A percentile compares a stretch with the other conserved stretches of the same genome.
Conservation (phyloP, 1,140 invertebrate genomes). For the Thrips palmi region DNA sequence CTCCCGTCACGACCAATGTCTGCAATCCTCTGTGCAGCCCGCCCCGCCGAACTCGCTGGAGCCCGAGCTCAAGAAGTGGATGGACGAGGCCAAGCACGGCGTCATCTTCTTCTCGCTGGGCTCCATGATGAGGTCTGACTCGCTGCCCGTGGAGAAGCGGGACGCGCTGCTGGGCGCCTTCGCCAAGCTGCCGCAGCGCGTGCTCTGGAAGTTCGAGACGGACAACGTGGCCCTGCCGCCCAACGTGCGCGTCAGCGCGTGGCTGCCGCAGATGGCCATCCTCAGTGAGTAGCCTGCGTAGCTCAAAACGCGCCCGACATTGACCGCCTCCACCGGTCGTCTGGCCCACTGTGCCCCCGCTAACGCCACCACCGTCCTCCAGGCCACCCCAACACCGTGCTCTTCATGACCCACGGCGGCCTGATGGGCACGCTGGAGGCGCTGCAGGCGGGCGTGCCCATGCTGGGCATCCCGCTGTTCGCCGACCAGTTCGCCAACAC, state of each 20-base stretch:
- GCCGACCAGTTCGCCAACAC: slow-evolving; percentile 21
- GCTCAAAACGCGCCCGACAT: no score
- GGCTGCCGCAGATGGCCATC: slow-evolving; percentile 40
- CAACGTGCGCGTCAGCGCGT: slow-evolving; percentile 36
- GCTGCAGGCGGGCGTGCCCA: slow-evolving; percentile 24
- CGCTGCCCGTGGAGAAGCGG: slow-evolving; percentile 32
- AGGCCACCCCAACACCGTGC: slow-evolving; percentile 22
- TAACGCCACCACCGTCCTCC: slow-evolving; percentile 6
- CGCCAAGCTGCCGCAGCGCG: slow-evolving; percentile 31
- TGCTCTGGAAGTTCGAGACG: slow-evolving; percentile 43
- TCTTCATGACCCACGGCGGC: slow-evolving; percentile 31
- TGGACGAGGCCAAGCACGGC: slow-evolving; percentile 35
- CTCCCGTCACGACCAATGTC: no score
- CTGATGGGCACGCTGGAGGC: slow-evolving; percentile 25
- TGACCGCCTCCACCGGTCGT: no score
- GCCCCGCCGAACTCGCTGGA: no score
- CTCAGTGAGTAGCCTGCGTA: slow-evolving; percentile 32
- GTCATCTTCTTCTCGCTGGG: slow-evolving; percentile 51
- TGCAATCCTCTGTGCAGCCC: no score
- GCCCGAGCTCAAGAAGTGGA: slow-evolving; percentile 31
- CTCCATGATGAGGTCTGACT: slow-evolving; percentile 22
- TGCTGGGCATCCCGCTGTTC: slow-evolving; percentile 20
- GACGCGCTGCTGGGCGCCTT: slow-evolving; percentile 38
- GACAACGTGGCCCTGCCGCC: slow-evolving; percentile 25
- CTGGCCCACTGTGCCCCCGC: no score